Evolutionary conservation across 2,888 invertebrate species (phyloP).

Genomic region (Cephus runcator): DNA sequence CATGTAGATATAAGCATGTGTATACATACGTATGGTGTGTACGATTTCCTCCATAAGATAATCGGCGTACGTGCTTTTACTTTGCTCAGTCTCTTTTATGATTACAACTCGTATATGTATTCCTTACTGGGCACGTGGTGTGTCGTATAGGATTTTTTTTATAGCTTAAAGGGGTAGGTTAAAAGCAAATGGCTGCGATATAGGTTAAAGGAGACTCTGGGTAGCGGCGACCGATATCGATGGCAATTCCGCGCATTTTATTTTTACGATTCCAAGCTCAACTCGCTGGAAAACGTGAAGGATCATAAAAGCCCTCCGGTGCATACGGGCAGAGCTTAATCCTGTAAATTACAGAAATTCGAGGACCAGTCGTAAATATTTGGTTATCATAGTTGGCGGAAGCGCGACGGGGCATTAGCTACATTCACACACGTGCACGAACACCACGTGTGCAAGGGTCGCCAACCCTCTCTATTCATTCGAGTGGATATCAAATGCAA

Average conservation of each 20-base stretch:
- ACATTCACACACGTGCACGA: constrained; percentile 38
- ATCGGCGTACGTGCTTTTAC: not conserved
- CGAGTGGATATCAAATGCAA: constrained; percentile 61
- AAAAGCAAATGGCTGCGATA: not conserved
- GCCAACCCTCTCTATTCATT: constrained; percentile 48
- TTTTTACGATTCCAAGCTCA: not conserved
- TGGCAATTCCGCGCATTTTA: not conserved
- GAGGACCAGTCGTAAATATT: constrained; percentile 57
- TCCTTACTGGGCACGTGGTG: not conserved
- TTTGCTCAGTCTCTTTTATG: not conserved
- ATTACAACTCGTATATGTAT: not conserved
- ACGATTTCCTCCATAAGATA: not conserved
- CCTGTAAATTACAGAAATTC: constrained; percentile 57
- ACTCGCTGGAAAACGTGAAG: not conserved
- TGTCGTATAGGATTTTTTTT: not conserved
- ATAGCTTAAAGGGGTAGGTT: not conserved
- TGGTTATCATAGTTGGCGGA: constrained; percentile 62
- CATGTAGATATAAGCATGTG: not conserved
- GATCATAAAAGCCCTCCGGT: not conserved
- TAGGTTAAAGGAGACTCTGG: not conserved
- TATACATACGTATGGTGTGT: not conserved
- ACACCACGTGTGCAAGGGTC: not conserved
- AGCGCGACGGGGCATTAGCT: constrained; percentile 51
- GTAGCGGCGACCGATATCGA: not conserved
- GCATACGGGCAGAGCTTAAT: not conserved